These are phyloP conservation scores for Paralichthys olivaceus DNA, from an alignment of 2,113 vertebrate species.

Conservation along the genomic window DNA sequence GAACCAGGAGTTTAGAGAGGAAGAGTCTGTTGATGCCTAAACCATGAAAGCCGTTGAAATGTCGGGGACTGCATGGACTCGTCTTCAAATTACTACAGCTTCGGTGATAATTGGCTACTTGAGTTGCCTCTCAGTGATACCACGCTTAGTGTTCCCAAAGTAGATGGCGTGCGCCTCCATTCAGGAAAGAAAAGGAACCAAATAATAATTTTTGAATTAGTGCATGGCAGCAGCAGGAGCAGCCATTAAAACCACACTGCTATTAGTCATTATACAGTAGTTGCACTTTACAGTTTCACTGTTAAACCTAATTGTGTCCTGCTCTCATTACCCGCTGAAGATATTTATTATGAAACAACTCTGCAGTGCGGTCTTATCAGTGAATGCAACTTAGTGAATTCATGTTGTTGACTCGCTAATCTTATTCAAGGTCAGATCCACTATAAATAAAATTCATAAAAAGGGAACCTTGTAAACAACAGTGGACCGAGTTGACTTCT, in stretches of 20 bases:
- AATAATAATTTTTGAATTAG: conserved; percentile 64
- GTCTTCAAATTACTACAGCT: not conserved
- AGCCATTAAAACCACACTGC: conserved; percentile 63
- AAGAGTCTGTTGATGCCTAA: not conserved
- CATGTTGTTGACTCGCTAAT: conserved; percentile 70
- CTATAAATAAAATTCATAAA: conserved; percentile 67
- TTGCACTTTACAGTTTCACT: conserved; percentile 57
- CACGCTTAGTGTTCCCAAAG: conserved; percentile 8
- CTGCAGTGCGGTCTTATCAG: conserved; percentile 63
- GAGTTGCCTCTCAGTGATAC: conserved; percentile 18
- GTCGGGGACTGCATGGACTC: not conserved
- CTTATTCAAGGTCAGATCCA: conserved; percentile 67
- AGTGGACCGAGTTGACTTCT: conserved; percentile 51
- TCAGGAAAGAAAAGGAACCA: conserved; percentile 41
- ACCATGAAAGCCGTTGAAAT: conserved; percentile 17
- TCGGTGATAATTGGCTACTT: conserved; percentile 16
- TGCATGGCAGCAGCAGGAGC: conserved; percentile 55
- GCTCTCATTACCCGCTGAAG: conserved; percentile 63
- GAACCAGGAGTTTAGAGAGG: conserved; percentile 1
- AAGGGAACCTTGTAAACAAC: conserved; percentile 68
- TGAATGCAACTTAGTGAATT: conserved; percentile 52
- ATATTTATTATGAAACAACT: conserved; percentile 63
- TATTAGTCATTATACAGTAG: conserved; percentile 66
- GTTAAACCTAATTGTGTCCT: conserved; percentile 62
- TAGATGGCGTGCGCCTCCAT: conserved; percentile 34